Base-by-base conservation (phyloP, 2,888 invertebrate genomes). In the Cacoxenus indagator region DNA sequence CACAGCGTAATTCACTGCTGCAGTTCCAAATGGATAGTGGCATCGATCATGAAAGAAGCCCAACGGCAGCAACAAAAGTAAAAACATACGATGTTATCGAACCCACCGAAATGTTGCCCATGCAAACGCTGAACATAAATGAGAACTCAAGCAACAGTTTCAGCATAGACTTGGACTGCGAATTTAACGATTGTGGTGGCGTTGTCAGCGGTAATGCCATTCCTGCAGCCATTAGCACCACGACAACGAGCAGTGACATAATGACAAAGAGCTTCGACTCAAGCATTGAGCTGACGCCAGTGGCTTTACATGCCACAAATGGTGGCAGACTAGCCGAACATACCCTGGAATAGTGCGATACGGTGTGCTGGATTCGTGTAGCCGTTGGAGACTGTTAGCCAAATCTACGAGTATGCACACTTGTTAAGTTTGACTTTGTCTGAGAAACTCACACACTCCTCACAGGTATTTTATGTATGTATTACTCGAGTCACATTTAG, bases 211-310 rank as follows among this genome's bases (percentile, higher is more conserved):
- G 69, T 67, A 46, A 46, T 5, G 75, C 71, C 19, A 70, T 70
- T 4, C 71, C 78, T 62, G 69, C 77, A 26, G 67, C 76, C 29
- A 82, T 79, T 68, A 82, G 82, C 76, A 82, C 77, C 45, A 83
- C 82, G 8, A 70, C 72, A 54, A 85, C 85, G 9, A 85, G 85
- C 76, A 85, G 85, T 64, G 85, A 85, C 68, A 59, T 85, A 73
- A 71, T 85, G 69, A 85, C 85, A 55, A 85, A 85, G 72, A 85
- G 85, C 71, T 86, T 86, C 37, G 85, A 85, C 67, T 86, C 86
- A 29, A 85, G 82, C 72, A 75, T 85, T 65, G 85, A 85, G 67
- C 65, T 85, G 71, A 77, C 85, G 29, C 78, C 80, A 9, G 68
- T 78, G 55, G 76, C 78, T 1, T 76, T 80, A 46, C 82, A 78